Base-by-base conservation (phyloP, 2,797 vertebrate species). In the Spondyliosoma cantharus region DNA sequence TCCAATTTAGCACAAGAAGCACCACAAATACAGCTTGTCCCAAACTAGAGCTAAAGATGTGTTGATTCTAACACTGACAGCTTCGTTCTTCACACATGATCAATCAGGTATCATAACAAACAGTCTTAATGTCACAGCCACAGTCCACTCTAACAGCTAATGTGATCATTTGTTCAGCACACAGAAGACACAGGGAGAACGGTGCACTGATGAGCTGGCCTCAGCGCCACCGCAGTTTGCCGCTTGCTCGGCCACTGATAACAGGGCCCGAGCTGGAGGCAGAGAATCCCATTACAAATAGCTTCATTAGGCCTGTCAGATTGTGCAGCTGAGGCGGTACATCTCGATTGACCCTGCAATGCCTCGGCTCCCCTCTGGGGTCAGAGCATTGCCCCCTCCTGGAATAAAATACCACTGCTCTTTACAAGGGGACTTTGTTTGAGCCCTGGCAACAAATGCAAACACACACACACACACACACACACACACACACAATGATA, bases 301-400 rank as follows among this genome's bases (percentile, higher is more conserved):
- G 90, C 86, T 81, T 85, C 86, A 92, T 93, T 92, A 90, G 76
- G 62, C 71, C 86, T 91, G 93, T 93, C 89, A 93, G 88, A 82
- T 86, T 86, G 86, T 82, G 84, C 89, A 90, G 88, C 90, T 85
- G 78, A 81, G 81, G 87, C 64, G 62, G 76, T 92, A 76, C 83
- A 85, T 93, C 92, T 93, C 86, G 74, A 91, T 86, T 93, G 91
- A 91, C 90, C 91, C 87, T 14, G 63, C 80, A 43, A 80, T 71
- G 83, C 82, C 78, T 78, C 53, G 2, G 67, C 79, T 67, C 74
- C 83, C 85, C 89, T 76, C 61, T 65, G 78, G 83, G 92, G 87
- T 93, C 87, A 79, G 50, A 76, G 63, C 80, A 3, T 43, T 59
- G 82, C 58, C 81, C 81, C 78, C 80, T 82, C 67, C 70, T 72